Conservation (phyloP, 2,113 vertebrate genomes). For the Engraulis encrasicolus region DNA sequence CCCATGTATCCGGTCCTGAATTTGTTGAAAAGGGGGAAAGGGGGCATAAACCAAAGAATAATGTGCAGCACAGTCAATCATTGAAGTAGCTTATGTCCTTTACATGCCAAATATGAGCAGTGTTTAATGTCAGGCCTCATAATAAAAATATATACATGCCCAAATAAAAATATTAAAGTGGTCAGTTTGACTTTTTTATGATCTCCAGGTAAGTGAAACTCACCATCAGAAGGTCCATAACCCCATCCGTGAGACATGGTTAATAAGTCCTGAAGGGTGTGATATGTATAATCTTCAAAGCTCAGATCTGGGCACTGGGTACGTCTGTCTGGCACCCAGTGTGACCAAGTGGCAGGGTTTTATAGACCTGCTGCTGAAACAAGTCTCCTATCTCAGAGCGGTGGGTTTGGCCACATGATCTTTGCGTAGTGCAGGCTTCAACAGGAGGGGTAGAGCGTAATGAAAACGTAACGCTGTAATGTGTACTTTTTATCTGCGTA, state of each 20-base stretch:
- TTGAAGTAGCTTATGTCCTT: neutral
- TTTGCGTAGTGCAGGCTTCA: conserved; percentile 26
- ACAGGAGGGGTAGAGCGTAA: too few relatives aligned
- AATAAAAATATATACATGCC: neutral
- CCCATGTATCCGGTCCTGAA: conserved; percentile 88
- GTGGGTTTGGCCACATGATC: conserved; percentile 52
- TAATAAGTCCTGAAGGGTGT: neutral
- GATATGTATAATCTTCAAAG: conserved; percentile 6
- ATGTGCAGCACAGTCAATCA: neutral
- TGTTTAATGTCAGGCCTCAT: neutral
- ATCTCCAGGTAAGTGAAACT: conserved; percentile 47
- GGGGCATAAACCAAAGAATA: conserved; percentile 6
- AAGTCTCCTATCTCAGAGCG: conserved; percentile 31
- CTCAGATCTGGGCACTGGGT: conserved; percentile 9
- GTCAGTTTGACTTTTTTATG: neutral
- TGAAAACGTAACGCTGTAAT: too few relatives aligned
- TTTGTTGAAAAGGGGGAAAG: neutral
- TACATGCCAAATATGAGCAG: neutral
- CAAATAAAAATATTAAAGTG: too few relatives aligned
- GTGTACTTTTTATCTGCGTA: too few relatives aligned
- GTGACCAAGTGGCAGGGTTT: conserved; percentile 40
- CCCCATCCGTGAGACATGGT: conserved; percentile 86
- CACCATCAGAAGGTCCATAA: conserved; percentile 85
- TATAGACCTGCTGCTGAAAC: conserved; percentile 38
- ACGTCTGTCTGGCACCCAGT: conserved; percentile 28